phyloP scores from a whole-genome alignment of 2,797 vertebrate species.

The Babyrousa celebensis region DNA sequence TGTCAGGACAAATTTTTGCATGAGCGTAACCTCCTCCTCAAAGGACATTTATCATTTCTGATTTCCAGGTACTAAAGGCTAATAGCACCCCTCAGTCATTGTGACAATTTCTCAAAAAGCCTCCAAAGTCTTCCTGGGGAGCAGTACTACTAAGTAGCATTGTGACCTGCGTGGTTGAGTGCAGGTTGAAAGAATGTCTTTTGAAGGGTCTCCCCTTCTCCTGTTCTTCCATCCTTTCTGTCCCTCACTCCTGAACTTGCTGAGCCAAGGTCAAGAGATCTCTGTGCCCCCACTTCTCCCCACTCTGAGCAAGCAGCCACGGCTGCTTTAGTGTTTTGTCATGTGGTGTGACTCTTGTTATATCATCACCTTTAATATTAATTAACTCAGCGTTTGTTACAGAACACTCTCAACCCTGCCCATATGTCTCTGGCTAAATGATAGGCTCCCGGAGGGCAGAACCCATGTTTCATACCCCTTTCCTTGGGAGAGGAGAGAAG shows the following conservation, averaged over 20 bases:
- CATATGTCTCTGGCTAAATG: background rate
- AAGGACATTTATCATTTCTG: slow-evolving; percentile 3
- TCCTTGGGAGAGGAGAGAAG: background rate
- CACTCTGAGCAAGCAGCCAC: background rate
- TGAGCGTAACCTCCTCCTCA: background rate
- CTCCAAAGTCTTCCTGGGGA: background rate
- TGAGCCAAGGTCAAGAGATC: background rate
- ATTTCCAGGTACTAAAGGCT: background rate
- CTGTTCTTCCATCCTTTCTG: background rate
- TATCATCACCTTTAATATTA: slow-evolving; percentile 1
- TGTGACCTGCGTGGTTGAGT: background rate
- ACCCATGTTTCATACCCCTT: background rate
- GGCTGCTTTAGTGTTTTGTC: background rate
- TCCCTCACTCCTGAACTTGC: background rate
- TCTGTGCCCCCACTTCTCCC: background rate
- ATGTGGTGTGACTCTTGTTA: background rate
- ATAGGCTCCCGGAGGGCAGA: background rate
- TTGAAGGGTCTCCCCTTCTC: background rate
- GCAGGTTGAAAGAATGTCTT: background rate
- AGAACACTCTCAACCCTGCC: background rate
- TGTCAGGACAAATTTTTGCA: background rate
- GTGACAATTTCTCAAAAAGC: background rate
- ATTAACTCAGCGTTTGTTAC: background rate
- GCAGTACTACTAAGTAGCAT: background rate
- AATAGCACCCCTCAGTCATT: background rate